These are phyloP conservation scores for Drosophila macrospina DNA, from an alignment of 2,888 invertebrate genomes.

Conservation along the genomic window DNA sequence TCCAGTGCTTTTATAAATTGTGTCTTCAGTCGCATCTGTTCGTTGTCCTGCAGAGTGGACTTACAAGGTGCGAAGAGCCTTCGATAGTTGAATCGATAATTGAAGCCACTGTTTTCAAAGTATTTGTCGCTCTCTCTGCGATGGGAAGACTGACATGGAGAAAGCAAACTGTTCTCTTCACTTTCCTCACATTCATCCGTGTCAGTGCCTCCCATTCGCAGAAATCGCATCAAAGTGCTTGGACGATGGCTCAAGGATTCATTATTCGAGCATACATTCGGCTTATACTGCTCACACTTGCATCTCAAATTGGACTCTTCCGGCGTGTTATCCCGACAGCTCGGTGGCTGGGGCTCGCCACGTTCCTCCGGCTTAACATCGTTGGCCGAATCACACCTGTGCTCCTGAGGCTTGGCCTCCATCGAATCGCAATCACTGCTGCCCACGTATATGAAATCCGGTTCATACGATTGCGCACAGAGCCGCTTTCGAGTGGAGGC, in stretches of 20 bases:
- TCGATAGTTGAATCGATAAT: constrained; percentile 52
- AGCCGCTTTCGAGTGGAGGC: constrained; percentile 43
- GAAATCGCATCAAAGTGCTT: constrained; percentile 42
- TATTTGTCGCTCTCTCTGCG: constrained; percentile 10
- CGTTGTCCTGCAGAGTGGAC: not conserved
- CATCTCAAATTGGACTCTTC: not conserved
- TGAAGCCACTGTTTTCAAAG: constrained; percentile 26
- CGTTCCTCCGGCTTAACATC: not conserved
- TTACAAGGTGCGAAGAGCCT: constrained; percentile 37
- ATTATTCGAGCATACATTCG: not conserved
- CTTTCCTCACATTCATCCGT: not conserved
- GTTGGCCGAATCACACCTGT: not conserved
- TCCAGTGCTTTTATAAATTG: constrained; percentile 55
- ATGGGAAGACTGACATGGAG: constrained; percentile 8
- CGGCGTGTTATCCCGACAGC: not conserved
- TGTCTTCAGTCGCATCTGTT: constrained; percentile 35
- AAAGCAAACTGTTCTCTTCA: not conserved
- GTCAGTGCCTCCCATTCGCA: constrained; percentile 10
- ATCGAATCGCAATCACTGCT: no score
- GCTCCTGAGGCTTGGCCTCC: not conserved
- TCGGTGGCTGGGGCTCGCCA: not conserved
- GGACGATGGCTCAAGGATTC: constrained; percentile 11
- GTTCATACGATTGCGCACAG: not conserved
- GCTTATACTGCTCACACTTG: not conserved
- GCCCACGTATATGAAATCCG: constrained; percentile 23